Evolutionary conservation across 2,797 vertebrate species (phyloP).

Genomic region (Takifugu ocellatus): DNA sequence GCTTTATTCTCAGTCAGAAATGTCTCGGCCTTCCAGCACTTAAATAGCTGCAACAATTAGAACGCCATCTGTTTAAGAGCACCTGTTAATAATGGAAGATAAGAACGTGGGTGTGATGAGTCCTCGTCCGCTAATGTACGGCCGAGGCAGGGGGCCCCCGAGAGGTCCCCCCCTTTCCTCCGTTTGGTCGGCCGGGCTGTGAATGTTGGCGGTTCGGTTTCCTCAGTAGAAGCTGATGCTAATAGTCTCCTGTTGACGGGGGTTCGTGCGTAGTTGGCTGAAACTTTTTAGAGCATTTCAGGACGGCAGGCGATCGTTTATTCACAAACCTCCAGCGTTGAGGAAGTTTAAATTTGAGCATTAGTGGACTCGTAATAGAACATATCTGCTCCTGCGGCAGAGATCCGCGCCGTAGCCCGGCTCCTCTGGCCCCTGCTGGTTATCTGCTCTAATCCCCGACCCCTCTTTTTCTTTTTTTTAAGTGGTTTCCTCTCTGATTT

Average conservation of each 20-base stretch:
- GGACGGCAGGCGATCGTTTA: too few relatives aligned
- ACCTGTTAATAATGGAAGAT: not conserved
- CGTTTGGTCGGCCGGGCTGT: too few relatives aligned
- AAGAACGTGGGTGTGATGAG: not conserved
- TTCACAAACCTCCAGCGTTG: too few relatives aligned
- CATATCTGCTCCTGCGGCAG: not conserved
- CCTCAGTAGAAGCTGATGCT: too few relatives aligned
- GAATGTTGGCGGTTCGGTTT: too few relatives aligned
- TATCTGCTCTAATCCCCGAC: conserved; percentile 56
- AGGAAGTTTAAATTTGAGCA: not conserved
- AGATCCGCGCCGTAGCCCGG: conserved; percentile 51
- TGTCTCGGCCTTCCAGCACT: conserved; percentile 3
- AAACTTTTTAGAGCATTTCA: too few relatives aligned
- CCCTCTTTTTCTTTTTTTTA: conserved; percentile 11
- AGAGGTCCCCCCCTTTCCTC: too few relatives aligned
- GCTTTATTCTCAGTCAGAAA: conserved; percentile 15
- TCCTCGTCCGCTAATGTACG: not conserved
- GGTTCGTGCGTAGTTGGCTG: too few relatives aligned
- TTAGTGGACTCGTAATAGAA: conserved; percentile 1
- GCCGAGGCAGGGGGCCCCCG: not conserved
- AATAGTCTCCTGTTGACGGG: too few relatives aligned
- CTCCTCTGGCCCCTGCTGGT: conserved; percentile 51
- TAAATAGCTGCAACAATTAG: conserved; percentile 9
- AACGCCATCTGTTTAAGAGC: conserved; percentile 4
- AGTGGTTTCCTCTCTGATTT: conserved; percentile 11